Evolutionary conservation across 2,888 invertebrate genomes (phyloP), one percentile per base, ranked within the genome.

Genomic region (Chaitophorus viminalis): DNA sequence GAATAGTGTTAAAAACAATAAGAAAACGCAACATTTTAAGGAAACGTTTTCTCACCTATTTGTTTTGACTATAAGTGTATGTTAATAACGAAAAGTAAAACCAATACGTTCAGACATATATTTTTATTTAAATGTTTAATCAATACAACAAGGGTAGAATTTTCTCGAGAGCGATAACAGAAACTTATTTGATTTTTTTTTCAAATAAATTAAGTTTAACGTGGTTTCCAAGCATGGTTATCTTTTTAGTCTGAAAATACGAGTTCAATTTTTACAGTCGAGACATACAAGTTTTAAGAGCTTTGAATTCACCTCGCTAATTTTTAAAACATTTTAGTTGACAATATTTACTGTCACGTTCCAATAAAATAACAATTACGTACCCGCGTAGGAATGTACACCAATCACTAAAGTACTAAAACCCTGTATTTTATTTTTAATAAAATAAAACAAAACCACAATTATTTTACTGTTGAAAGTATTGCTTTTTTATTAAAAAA

Each of bases 61-160:
- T 82, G 31, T 72, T 33, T 72, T 52, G 33, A 52, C 25, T 3
- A 72, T 21, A 82, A 29, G n/a, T 33, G 60, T 25, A 82, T 36
- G 17, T 82, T 72, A 72, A 68, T 54, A 52, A 54, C 17, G 33
- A 33, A 54, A 33, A 25, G 72, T 72, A 82, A 82, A 82, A 72
- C 33, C 31, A 82, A 72, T 3, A 52, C 25, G 31, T 72, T 52
- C n/a, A 9, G 5, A 54, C 33, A 0, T 52, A 72, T 33, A 82
- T 82, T 82, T 82, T 52, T 31, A 33, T 82, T 72, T 72, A 54
- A 54, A 33, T 70, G 31, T 81, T 72, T 82, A 72, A 82, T 72
- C 31, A 81, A 81, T 68, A 46, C 21, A 29, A 81, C 5, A 14
- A 46, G 21, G 39, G 31, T 31, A 70, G 21, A 3, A 31, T 25